Conservation (phyloP, 2,797 vertebrate species). For the Rallus crepitans region DNA sequence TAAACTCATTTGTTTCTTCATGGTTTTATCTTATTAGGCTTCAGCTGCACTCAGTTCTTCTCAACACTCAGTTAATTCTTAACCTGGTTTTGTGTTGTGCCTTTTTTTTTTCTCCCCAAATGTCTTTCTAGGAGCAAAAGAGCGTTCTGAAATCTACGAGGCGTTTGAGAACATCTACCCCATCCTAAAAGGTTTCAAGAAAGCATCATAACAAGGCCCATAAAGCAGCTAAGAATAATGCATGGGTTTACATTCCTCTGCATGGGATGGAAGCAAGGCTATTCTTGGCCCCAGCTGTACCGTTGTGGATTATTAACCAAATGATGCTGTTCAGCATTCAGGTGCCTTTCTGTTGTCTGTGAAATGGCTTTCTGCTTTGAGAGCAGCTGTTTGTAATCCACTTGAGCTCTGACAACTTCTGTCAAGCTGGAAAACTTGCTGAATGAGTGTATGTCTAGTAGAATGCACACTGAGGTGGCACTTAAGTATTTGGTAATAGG, state of each 20-base stretch:
- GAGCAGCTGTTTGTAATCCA: not conserved
- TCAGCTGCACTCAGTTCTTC: not conserved
- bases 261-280: not conserved
- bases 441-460: not conserved
- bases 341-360: not conserved
- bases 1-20: not conserved
- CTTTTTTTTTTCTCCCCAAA: not conserved
- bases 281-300: accelerated
- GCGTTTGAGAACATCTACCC: slow-evolving; percentile 99
- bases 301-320: not conserved
- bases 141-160: slow-evolving; percentile 94
- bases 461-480: not conserved
- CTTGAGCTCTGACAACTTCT: not conserved
- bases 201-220: slow-evolving; percentile 72
- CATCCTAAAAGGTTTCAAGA: slow-evolving; percentile 93
- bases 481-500: not conserved
- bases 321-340: no score
- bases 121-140: slow-evolving; percentile 90
- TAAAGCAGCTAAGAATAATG: not conserved
- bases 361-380: not conserved
- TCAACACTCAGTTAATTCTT: not conserved
- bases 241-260: not conserved
- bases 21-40: not conserved
- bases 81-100: not conserved
- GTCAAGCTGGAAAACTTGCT: not conserved